Base-by-base conservation (phyloP, 2,888 invertebrate species). In the Molanna angustata region DNA sequence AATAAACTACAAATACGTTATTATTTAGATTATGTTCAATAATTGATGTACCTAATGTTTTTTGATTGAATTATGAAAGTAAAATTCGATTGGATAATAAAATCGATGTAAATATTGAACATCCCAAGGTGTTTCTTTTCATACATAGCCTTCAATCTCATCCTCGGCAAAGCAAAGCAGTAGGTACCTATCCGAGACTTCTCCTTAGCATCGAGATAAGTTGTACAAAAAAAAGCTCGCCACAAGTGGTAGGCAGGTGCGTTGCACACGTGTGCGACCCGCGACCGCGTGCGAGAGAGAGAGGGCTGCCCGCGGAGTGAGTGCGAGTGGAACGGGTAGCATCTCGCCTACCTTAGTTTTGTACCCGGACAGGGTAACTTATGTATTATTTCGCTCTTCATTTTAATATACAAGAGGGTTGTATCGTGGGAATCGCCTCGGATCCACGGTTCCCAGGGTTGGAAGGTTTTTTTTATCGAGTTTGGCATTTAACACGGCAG, bases 401-500 rank as follows among this genome's bases (percentile, higher is more conserved):
- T 77, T 77, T 77, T 76, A 76, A 76, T 77, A 77, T 76, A 76
- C 76, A 73, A 74, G 75, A 74, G 77, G 76, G 76, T 77, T 72
- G 76, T 73, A 57, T 78, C 82, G 83, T 83, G 83, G 82, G 83
- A 83, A 83, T 79, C 77, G 76, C 73, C 71, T 73, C 69, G 71
- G 75, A 71, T 73, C 72, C 73, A 72, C 70, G 78, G 82, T 84
- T 84, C 83, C 83, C 83, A 83, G 77, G 77, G 76, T 73, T 72
- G 74, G 76, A 74, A 73, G 49, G 60, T 52, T 40, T 54, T 33
- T 58, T n/a, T 55, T 45, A 33, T 39, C 45, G 47, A 44, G 50
- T 49, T n/a, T n/a, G n/a, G 40, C 74, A 72, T 73, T 74, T 73
- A 73, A 70, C 68, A 69, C 75, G 74, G 76, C 76, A 54, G 76